phyloP scores from a whole-genome alignment of 1,140 invertebrate genomes.

The Nasonia giraulti region DNA sequence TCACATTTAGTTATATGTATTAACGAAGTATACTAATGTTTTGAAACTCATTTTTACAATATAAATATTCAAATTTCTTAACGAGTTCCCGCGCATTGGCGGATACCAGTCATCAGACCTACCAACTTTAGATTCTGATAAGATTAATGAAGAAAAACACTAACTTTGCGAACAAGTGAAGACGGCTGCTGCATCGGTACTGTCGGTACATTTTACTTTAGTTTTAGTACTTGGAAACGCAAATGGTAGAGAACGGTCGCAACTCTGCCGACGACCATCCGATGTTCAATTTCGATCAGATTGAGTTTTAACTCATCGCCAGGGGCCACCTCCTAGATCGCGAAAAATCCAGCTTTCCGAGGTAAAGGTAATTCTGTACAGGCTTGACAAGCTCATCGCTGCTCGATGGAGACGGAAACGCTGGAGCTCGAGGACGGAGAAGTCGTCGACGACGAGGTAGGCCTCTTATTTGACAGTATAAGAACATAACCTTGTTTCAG shows the following conservation, averaged over 20 bases:
- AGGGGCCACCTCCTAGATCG: not conserved
- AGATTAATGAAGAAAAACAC: too few relatives aligned
- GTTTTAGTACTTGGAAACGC: not conserved
- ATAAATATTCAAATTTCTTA: too few relatives aligned
- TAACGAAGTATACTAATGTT: too few relatives aligned
- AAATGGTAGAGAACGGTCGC: slow-evolving; percentile 33
- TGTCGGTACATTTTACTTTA: too few relatives aligned
- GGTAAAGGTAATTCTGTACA: not conserved
- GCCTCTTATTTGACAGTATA: slow-evolving; percentile 55
- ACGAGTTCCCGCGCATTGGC: too few relatives aligned
- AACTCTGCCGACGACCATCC: slow-evolving; percentile 24
- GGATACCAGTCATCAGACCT: too few relatives aligned
- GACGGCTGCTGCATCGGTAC: too few relatives aligned
- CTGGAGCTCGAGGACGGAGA: slow-evolving; percentile 70
- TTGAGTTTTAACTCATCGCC: not conserved
- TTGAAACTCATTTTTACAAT: too few relatives aligned
- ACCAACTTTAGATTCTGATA: too few relatives aligned
- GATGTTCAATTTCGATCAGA: slow-evolving; percentile 25
- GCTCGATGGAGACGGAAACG: slow-evolving; percentile 67
- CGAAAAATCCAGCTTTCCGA: not conserved
- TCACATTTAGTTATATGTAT: too few relatives aligned
- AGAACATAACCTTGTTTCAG: slow-evolving; percentile 35
- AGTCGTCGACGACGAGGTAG: slow-evolving; percentile 68
- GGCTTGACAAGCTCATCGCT: not conserved
- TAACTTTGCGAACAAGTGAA: too few relatives aligned